Conservation (phyloP, 2,888 invertebrate species). For the Theretra japonica region DNA sequence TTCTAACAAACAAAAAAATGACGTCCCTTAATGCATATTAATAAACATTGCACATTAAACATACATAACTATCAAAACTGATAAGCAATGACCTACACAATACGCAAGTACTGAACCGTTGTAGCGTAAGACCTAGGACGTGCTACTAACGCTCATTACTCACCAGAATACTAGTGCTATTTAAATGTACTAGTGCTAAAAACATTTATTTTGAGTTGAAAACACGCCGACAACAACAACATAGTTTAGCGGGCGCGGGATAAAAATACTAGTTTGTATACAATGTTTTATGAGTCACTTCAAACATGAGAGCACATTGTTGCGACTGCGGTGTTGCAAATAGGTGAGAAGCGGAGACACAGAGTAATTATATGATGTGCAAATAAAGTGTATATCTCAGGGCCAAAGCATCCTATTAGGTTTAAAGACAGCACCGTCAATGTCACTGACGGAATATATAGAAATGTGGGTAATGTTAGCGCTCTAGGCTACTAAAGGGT, state of each 20-base stretch:
- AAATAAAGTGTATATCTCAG: no score
- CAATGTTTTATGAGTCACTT: slow-evolving; percentile 53
- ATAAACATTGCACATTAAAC: background rate
- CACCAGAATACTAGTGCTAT: slow-evolving; percentile 5
- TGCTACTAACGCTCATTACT: background rate
- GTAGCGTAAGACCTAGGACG: background rate
- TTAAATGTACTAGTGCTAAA: background rate
- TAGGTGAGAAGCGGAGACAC: background rate
- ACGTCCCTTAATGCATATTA: background rate
- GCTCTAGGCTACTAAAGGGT: no score
- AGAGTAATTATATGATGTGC: no score
- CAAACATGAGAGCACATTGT: background rate
- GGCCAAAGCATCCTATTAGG: no score
- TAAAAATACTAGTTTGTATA: slow-evolving; percentile 39
- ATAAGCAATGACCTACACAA: background rate
- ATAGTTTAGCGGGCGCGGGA: background rate
- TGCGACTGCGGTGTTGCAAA: background rate
- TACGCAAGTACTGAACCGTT: background rate
- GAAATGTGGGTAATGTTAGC: no score
- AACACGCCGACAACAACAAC: slow-evolving; percentile 20
- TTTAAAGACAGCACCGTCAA: no score
- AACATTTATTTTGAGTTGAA: slow-evolving; percentile 9
- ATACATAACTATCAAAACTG: background rate
- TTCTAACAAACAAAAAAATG: no score
- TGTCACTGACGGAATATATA: no score